Conservation (phyloP, 2,113 vertebrate species). For the crab-eating macaque (Macaca fascicularis) region T2T-MFA8v1.1 NC_088381.1:57864501-57865000, state of each 20-base stretch:
- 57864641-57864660: not conserved
- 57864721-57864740: not conserved
- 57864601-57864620: not conserved
- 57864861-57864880: not conserved
- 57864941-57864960: too few species aligned
- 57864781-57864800: too few species aligned
- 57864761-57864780: not conserved
- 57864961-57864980: not conserved
- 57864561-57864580: not conserved
- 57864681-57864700: not conserved
- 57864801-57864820: not conserved
- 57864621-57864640: not conserved
- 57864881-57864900: not conserved
- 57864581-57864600: not conserved
- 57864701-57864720: not conserved
- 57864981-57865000: not conserved
- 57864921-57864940: accelerated
- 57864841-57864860: not conserved
- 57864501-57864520: not conserved
- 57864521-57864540: not conserved
- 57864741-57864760: not conserved
- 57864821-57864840: not conserved
- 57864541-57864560: not conserved
- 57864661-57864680: not conserved
- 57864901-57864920: not conserved